Conservation (phyloP, 2,888 invertebrate species). For the Anoplius nigerrimus region DNA sequence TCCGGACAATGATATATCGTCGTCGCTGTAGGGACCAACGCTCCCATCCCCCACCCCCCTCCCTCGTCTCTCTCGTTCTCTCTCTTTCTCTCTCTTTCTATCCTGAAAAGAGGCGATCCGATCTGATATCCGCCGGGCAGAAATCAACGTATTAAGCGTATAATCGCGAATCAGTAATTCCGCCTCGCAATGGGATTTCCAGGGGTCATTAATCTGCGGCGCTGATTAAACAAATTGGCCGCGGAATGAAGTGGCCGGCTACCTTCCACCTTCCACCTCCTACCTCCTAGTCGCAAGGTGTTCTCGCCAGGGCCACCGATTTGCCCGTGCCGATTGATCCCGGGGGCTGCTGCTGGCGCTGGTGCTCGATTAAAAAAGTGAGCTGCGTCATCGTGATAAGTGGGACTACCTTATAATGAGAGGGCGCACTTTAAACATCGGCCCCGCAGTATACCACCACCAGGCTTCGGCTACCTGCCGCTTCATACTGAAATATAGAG, state of each 20-base stretch:
- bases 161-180: conserved; percentile 51
- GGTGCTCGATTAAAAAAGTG: conserved; percentile 51
- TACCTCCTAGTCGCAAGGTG: conserved; percentile 43
- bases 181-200: conserved; percentile 1
- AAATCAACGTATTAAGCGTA: conserved; percentile 19
- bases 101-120: no score
- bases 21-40: no score
- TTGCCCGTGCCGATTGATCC: conserved; percentile 49
- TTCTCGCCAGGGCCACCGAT: conserved; percentile 43
- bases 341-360: conserved; percentile 13
- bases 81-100: no score
- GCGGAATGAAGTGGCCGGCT: conserved; percentile 35
- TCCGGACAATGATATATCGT: no score
- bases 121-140: conserved; percentile 11
- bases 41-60: no score
- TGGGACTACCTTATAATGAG: conserved; percentile 58
- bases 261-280: conserved; percentile 16
- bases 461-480: conserved; percentile 21
- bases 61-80: no score
- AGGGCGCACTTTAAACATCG: conserved; percentile 46
- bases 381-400: conserved; percentile 55
- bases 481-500: conserved; percentile 39
- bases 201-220: conserved; percentile 43
- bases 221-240: conserved; percentile 47
- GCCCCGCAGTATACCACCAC: not conserved